Evolutionary conservation across 1,140 invertebrate genomes (phyloP), one percentile per base, ranked within the genome.

Genomic region (Scylla paramamosain): DNA sequence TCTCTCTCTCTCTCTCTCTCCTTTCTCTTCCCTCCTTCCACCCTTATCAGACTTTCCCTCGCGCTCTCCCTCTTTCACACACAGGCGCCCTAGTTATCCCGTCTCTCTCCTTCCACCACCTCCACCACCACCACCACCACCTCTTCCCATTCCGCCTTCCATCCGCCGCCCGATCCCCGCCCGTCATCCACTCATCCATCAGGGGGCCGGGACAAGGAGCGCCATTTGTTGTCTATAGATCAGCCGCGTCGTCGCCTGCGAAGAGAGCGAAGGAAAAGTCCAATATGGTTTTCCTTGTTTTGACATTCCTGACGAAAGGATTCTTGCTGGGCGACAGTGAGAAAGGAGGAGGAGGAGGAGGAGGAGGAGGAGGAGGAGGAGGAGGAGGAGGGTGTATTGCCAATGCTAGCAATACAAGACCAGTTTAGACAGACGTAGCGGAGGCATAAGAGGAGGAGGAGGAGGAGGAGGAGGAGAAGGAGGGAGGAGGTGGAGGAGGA

Each of bases 271-370:
- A 77, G 20, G 59, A 77, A 77, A n/a, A 77, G 20, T 77, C 67
- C 25, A 77, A 77, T n/a, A 77, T 77, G 67, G 16, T 77, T n/a
- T 77, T 77, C 67, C 67, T 77, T 77, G 16, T 77, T 77, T n/a
- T 77, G 16, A 77, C 67, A n/a, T 77, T 77, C 67, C 67, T n/a
- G 67, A 77, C 16, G 67, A 77, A n/a, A n/a, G 67, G 25, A 77
- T 16, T 77, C 67, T 77, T 77, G 67, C 25, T n/a, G n/a, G 67
- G 67, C 67, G 25, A 77, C 67, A 77, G 67, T 77, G 67, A 77
- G 67, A n/a, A 77, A 77, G 67, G 67, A 77, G n/a, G n/a, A 77
- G 25, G n/a, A 77, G 67, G 67, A 77, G n/a, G 67, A 77, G 67
- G n/a, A 25, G 20, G 59, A 25, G 8, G 20, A 67, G 59, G 59